Percentiles rank a stretch among this genome's conserved stretches.
Evolutionary conservation across 1,140 invertebrate genomes (phyloP).

Genomic region (Muscidifurax raptorellus): DNA sequence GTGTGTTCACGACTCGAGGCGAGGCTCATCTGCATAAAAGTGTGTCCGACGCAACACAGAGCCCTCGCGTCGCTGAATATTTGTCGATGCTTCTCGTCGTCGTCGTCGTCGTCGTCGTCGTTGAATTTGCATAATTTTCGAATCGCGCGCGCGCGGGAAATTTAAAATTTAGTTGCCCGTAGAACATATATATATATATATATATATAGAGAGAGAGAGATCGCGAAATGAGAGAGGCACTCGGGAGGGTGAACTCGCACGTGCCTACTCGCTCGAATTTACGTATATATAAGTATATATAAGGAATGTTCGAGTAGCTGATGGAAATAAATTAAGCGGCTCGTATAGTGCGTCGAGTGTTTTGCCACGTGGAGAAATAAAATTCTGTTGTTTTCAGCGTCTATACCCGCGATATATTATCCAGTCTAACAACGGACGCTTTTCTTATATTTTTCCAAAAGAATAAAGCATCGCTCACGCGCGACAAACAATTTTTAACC

Average conservation of each 20-base stretch:
- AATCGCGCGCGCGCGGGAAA: constrained; percentile 54
- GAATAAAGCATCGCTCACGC: neutral
- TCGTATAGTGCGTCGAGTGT: too few relatives aligned
- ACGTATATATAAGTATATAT: neutral
- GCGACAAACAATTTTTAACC: constrained; percentile 1
- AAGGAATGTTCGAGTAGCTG: neutral
- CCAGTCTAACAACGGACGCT: too few relatives aligned
- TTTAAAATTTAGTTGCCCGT: constrained; percentile 36
- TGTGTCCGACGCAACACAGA: neutral
- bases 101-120: constrained; percentile 46
- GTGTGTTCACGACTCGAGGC: neutral
- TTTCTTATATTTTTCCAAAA: too few relatives aligned
- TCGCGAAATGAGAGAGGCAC: neutral
- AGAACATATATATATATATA: neutral
- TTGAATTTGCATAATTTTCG: constrained; percentile 71
- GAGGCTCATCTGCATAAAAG: constrained; percentile 43
- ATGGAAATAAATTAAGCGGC: neutral
- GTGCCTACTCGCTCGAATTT: neutral
- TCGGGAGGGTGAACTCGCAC: neutral
- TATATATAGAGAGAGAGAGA: too few relatives aligned
- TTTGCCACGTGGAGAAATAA: neutral
- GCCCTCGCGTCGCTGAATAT: constrained; percentile 59
- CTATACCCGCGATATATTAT: too few relatives aligned
- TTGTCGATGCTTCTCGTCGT: constrained; percentile 58
- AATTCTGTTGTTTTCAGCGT: neutral